Percentiles rank a stretch among this genome's conserved stretches.
phyloP scores from a whole-genome alignment of 37 sponge, comb jelly and placozoan species.

The Dysidea cf. avara region DNA sequence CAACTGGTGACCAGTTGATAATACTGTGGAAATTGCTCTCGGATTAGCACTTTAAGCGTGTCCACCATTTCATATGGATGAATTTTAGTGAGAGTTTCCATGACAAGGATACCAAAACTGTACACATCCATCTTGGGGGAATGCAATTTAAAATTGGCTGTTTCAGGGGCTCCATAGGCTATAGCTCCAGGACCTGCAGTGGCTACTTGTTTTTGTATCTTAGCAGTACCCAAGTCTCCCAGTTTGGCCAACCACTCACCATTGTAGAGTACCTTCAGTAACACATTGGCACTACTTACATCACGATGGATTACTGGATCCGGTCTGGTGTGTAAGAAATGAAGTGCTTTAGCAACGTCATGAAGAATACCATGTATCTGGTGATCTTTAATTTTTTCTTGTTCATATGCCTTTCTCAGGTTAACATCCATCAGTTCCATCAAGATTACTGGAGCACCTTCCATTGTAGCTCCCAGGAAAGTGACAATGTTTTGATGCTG shows the following conservation, averaged over 20 bases:
- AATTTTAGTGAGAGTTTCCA: slow-evolving; percentile 31
- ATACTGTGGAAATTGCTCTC: background rate
- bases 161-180: slow-evolving; percentile 73
- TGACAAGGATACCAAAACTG: slow-evolving; percentile 72
- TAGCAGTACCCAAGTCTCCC: slow-evolving; percentile 82
- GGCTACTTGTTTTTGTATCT: slow-evolving; percentile 20
- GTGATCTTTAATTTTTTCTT: background rate
- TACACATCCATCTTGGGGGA: slow-evolving; percentile 75
- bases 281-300: slow-evolving; percentile 74
- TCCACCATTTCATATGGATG: background rate
- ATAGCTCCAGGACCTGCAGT: slow-evolving; percentile 67
- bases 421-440: slow-evolving; percentile 67
- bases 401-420: slow-evolving; percentile 38
- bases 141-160: slow-evolving; percentile 8
- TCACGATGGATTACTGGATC: slow-evolving; percentile 78
- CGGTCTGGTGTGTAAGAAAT: slow-evolving; percentile 58
- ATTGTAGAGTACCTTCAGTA: slow-evolving; percentile 24
- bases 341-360: slow-evolving; percentile 60
- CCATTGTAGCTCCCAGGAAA: too few species aligned
- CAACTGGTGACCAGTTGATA: slow-evolving; percentile 14
- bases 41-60: background rate
- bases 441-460: slow-evolving; percentile 38
- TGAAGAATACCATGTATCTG: background rate
- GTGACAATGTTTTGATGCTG: too few species aligned
- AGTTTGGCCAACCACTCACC: slow-evolving; percentile 69